A percentile compares a stretch with the other conserved stretches of the same genome.
Conservation (phyloP, 1,140 invertebrate genomes). For the Anthonomus grandis region DNA sequence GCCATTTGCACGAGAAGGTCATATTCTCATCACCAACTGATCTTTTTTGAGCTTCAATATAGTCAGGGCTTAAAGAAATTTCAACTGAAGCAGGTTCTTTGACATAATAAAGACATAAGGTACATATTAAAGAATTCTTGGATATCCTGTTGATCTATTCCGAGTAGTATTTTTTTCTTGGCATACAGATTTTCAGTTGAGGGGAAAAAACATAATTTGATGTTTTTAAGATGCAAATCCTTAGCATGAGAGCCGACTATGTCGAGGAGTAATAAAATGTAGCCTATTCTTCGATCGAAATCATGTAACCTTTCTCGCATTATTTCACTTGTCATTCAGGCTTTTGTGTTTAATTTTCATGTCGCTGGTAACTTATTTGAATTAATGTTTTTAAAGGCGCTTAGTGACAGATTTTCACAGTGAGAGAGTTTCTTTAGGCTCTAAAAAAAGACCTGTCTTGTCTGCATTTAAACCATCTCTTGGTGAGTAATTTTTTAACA, state of each 20-base stretch:
- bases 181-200: neutral
- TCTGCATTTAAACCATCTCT: slow-evolving; percentile 6
- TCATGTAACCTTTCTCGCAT: slow-evolving; percentile 37
- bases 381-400: slow-evolving; percentile 17
- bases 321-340: slow-evolving; percentile 29
- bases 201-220: neutral
- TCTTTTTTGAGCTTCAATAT: too few relatives aligned
- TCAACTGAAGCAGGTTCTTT: too few relatives aligned
- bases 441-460: slow-evolving; percentile 8
- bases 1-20: too few relatives aligned
- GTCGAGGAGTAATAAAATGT: slow-evolving; percentile 43
- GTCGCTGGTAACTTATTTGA: slow-evolving; percentile 17
- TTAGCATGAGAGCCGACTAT: slow-evolving; percentile 20
- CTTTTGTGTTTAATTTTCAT: slow-evolving; percentile 25
- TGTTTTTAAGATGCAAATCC: slow-evolving; percentile 11
- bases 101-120: too few relatives aligned
- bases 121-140: neutral
- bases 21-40: too few relatives aligned
- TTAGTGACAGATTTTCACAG: too few relatives aligned
- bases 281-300: slow-evolving; percentile 42
- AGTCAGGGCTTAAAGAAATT: too few relatives aligned
- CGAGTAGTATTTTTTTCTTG: neutral
- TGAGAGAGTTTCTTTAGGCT: too few relatives aligned
- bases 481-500: neutral
- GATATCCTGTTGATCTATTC: neutral